Conservation (phyloP, 1,140 invertebrate genomes). For the Orchesella cincta region DNA sequence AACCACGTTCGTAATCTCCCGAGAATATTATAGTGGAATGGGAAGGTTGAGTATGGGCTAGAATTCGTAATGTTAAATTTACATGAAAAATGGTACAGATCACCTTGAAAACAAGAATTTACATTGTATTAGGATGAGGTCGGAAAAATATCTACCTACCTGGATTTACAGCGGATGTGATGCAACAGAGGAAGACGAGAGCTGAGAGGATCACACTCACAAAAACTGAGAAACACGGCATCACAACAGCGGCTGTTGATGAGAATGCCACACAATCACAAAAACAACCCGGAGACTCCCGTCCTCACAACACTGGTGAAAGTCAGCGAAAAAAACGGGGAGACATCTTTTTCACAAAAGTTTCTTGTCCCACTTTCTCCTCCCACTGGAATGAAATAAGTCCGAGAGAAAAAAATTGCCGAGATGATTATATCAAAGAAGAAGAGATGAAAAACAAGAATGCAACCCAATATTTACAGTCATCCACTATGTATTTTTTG, state of each 20-base stretch:
- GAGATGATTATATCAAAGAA: background rate
- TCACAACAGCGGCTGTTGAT: background rate
- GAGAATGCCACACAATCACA: background rate
- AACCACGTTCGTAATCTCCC: background rate
- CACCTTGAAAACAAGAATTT: background rate
- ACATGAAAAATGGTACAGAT: background rate
- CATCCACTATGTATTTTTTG: background rate
- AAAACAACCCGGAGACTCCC: background rate
- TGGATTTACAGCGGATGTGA: constrained; percentile 37
- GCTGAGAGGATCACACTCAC: constrained; percentile 12
- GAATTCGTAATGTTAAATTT: background rate
- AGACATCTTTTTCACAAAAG: background rate
- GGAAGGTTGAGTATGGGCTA: background rate
- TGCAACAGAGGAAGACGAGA: constrained; percentile 25
- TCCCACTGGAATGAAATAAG: background rate
- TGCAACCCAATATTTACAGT: too few species aligned
- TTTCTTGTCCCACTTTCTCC: background rate
- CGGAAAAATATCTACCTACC: constrained; percentile 25
- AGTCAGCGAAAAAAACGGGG: background rate
- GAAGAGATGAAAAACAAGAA: background rate
- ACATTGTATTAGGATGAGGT: background rate
- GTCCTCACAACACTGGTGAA: background rate
- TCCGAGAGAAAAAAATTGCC: background rate
- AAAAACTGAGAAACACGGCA: constrained; percentile 10
- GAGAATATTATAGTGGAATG: background rate